Conservation (phyloP, 53 echinoderm and acorn worm genomes). For the Echinometra lucunter region DNA sequence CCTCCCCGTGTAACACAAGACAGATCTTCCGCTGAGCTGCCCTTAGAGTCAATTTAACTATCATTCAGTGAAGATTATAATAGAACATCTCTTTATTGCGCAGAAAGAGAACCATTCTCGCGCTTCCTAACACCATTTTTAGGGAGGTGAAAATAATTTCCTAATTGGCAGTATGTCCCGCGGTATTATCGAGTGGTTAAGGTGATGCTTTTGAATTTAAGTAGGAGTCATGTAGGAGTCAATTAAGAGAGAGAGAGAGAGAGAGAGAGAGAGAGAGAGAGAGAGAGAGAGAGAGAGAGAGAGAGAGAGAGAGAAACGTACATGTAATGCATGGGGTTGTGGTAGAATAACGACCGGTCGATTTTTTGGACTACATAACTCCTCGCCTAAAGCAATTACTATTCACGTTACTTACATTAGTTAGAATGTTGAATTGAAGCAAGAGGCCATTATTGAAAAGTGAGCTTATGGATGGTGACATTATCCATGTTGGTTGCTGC, state of each 20-base stretch:
- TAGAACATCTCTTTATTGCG: neutral
- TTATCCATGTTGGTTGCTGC: no score
- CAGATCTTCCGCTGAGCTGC: neutral
- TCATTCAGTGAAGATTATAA: neutral
- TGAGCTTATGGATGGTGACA: neutral
- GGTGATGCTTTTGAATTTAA: neutral
- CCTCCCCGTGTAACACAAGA: neutral
- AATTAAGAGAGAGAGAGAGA: no score
- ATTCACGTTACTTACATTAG: neutral
- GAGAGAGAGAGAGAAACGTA: neutral
- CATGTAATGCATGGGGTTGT: neutral
- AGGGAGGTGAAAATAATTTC: neutral
- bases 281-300: no score
- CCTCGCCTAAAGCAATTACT: neutral
- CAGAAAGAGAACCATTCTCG: neutral
- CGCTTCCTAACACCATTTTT: neutral
- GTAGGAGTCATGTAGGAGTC: neutral
- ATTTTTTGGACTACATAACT: neutral
- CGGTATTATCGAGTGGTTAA: neutral
- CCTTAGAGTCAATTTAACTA: neutral
- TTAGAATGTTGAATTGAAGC: neutral
- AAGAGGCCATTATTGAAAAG: neutral
- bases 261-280: no score
- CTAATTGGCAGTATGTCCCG: neutral
- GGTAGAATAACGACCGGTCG: neutral